Base-by-base conservation (phyloP, 2,797 vertebrate genomes). In the Euthynnus affinis region DNA sequence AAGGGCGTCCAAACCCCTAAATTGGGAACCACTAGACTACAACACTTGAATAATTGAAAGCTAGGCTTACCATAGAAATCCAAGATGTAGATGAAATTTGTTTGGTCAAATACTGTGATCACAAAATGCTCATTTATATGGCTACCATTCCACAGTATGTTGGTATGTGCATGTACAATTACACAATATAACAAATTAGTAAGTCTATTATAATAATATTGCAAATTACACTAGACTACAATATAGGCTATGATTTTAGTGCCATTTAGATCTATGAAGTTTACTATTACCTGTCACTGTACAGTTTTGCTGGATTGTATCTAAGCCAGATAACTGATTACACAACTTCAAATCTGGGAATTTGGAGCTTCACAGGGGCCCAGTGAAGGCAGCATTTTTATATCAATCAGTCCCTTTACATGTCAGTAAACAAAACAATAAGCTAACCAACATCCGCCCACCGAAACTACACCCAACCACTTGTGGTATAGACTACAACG, bases 371-470 rank as follows among this genome's bases (percentile, higher is more conserved):
- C 62, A 20, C 9, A 56, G 34, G n/a, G 18, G 25, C 2, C 48
- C 10, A 3, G 0, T 40, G 63, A 83, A 78, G 9, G 74, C 59
- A 76, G 15, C 79, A 46, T 74, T 29, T 29, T 59, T 46, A 37
- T 46, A 62, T 46, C 25, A 64, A 42, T 71, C 22, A 52, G n/a
- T 22, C 40, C 22, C 32, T 12, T 53, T 13, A 20, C 3, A 72
- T 42, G 58, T 22, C 25, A 23, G 20, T 55, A 8, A 55, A 27
- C 51, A 83, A 81, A 71, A 48, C 27, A 52, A n/a, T 23, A 6
- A 49, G 7, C 29, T 48, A 58, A 58, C 46, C 37, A 40, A 53
- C 44, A 63, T 5, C 14, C 56, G 29, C 17, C 12, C 49, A 49
- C 46, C 8, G 8, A 32, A 69, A 79, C 69, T 71, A 56, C 22